Evolutionary conservation across 1,140 invertebrate genomes (phyloP).

Genomic region (Ips typographus): DNA sequence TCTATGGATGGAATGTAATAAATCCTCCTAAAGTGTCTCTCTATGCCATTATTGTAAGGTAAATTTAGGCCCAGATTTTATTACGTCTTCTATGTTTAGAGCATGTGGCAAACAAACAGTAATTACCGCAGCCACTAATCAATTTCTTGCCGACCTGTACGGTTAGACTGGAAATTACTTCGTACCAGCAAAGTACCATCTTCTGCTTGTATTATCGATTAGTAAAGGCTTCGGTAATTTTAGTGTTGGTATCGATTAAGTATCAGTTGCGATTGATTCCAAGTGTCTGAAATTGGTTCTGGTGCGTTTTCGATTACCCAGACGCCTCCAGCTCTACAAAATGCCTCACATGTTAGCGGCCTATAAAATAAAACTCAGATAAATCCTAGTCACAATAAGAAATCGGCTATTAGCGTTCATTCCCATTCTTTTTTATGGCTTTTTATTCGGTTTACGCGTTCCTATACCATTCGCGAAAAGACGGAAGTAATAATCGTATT

Average conservation of each 20-base stretch:
- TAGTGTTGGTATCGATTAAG: not conserved
- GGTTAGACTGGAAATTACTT: not conserved
- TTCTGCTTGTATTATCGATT: slow-evolving; percentile 6
- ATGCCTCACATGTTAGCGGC: not conserved
- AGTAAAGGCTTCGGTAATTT: slow-evolving; percentile 7
- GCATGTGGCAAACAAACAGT: not conserved
- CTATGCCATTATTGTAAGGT: not conserved
- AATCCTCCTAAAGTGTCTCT: slow-evolving; percentile 24
- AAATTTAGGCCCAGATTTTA: no score
- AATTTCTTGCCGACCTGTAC: slow-evolving; percentile 9
- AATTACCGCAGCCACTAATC: slow-evolving; percentile 1
- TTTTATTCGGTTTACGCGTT: slow-evolving; percentile 36
- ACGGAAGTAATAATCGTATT: slow-evolving; percentile 33
- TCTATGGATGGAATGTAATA: slow-evolving; percentile 15
- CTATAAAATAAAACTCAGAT: slow-evolving; percentile 25
- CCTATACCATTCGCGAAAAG: slow-evolving; percentile 30
- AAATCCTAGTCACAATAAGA: slow-evolving; percentile 33
- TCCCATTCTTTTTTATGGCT: slow-evolving; percentile 31
- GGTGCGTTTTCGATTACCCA: not conserved
- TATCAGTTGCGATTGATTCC: slow-evolving; percentile 2
- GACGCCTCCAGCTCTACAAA: no score
- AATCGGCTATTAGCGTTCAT: slow-evolving; percentile 34
- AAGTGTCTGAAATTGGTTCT: not conserved
- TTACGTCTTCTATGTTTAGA: no score
- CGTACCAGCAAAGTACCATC: not conserved